Evolutionary conservation across 1,140 invertebrate genomes (phyloP), one percentile per base, ranked within the genome.

Genomic region (Hestina assimilis): DNA sequence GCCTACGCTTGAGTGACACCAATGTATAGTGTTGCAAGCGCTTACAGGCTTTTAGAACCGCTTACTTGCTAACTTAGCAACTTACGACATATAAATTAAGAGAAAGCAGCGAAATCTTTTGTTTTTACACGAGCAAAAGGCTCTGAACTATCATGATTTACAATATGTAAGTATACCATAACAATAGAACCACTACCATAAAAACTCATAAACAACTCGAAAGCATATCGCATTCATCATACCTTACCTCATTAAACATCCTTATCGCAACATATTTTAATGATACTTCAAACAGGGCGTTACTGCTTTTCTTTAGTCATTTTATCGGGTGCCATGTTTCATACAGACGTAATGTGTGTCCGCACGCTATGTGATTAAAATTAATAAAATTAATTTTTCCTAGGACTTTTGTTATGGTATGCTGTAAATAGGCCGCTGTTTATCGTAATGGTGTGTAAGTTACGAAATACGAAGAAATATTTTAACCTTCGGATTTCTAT

Each of bases 311-410:
- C 58, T 65, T 74, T 68, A 66, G 66, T 59, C 72, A 72, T 77
- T 79, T 78, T 79, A 83, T 83, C 76, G 67, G 62, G 61, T 65
- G 52, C 69, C 68, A 79, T 81, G 69, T 72, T 80, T 81, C 72
- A 79, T 64, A 63, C 63, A 66, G 63, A 66, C 48, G 75, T 78
- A 83, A 83, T 81, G 80, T 83, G 43, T 78, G 76, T 73, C 59
- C 56, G 69, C 80, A 83, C 80, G 80, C 80, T 55, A 81, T 63
- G 65, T 75, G 70, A 79, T 81, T 79, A 80, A 79, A 83, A 83
- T 83, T 83, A 83, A 81, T 81, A 83, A 75, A 81, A 83, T 81
- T 80, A 75, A 69, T 68, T 72, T 56, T 52, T 48, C 24, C 50
- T 42, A 45, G 19, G 26, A 29, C 42, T 54, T 33, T 65, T 56